Percentiles rank a stretch among this genome's conserved stretches.
Conservation (phyloP, 2,113 vertebrate species). For the Neolamprologus kungweensis region DNA sequence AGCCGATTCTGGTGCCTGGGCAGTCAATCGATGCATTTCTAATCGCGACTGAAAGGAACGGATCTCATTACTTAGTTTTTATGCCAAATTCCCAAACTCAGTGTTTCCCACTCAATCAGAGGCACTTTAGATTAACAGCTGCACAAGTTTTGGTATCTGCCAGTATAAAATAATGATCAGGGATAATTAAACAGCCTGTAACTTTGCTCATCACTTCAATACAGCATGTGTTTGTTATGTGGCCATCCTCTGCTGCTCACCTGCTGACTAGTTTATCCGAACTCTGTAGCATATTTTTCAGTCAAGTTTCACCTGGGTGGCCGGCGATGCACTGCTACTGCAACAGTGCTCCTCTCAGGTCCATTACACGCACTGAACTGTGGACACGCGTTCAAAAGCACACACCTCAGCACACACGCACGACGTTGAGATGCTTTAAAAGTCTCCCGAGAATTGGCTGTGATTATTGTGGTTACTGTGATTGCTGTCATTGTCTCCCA, state of each 20-base stretch:
- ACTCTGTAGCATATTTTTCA: not conserved
- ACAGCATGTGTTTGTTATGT: not conserved
- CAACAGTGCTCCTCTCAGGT: not conserved
- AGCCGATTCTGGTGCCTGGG: not conserved
- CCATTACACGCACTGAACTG: not conserved
- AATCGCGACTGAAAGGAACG: not conserved
- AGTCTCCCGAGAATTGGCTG: conserved; percentile 37
- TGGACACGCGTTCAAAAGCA: not conserved
- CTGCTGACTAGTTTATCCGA: not conserved
- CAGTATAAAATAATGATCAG: not conserved
- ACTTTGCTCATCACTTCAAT: not conserved
- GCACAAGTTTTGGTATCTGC: not conserved
- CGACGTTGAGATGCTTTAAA: conserved; percentile 29
- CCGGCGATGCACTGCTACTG: not conserved
- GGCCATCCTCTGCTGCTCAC: not conserved
- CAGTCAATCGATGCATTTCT: not conserved
- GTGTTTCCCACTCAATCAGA: not conserved
- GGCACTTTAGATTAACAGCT: not conserved
- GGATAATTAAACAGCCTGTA: not conserved
- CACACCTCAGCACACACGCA: not conserved
- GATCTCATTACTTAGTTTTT: not conserved
- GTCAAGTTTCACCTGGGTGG: not conserved
- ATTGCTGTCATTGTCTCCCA: conserved; percentile 68
- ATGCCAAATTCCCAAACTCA: not conserved
- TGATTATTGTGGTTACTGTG: conserved; percentile 65